phyloP scores from a whole-genome alignment of 2,888 invertebrate genomes.

The Idaea biselata region DNA sequence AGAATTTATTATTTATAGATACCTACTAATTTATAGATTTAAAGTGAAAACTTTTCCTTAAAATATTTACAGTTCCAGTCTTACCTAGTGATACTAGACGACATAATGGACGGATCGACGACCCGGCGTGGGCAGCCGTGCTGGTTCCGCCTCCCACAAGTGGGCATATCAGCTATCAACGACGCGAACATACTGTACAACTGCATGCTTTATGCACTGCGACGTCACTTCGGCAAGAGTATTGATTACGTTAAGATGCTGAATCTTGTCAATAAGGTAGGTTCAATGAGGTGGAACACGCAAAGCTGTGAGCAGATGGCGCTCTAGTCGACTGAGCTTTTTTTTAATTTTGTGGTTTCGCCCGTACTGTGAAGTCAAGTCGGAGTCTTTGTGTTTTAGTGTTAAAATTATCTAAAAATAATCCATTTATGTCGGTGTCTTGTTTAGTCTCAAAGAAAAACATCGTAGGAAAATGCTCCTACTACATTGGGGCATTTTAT shows the following conservation, averaged over 20 bases:
- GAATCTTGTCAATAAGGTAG: conserved; percentile 88
- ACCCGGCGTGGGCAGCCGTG: conserved; percentile 91
- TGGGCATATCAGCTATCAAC: conserved; percentile 88
- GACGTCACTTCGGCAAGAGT: conserved; percentile 84
- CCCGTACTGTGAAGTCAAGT: too few species aligned
- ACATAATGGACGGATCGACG: conserved; percentile 92
- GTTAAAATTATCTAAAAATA: too few species aligned
- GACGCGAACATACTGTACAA: conserved; percentile 89
- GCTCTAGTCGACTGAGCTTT: too few species aligned
- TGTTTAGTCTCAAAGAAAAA: too few species aligned
- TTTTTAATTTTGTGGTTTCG: too few species aligned
- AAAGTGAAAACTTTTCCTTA: neutral
- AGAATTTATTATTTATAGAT: too few species aligned
- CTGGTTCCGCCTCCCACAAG: conserved; percentile 88
- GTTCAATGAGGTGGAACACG: conserved; percentile 29
- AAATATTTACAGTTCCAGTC: conserved; percentile 86
- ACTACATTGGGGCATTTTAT: too few species aligned
- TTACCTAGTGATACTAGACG: conserved; percentile 90
- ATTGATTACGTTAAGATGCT: conserved; percentile 86
- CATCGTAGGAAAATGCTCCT: too few species aligned
- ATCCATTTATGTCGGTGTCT: too few species aligned
- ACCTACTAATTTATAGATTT: neutral
- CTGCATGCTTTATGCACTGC: conserved; percentile 85
- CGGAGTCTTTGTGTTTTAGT: too few species aligned
- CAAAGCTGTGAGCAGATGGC: too few species aligned